Percentiles rank a stretch among this genome's conserved stretches.
Evolutionary conservation across 37 sponge, comb jelly and placozoan species (phyloP).

Genomic region (Aphrocallistes beatrix): DNA sequence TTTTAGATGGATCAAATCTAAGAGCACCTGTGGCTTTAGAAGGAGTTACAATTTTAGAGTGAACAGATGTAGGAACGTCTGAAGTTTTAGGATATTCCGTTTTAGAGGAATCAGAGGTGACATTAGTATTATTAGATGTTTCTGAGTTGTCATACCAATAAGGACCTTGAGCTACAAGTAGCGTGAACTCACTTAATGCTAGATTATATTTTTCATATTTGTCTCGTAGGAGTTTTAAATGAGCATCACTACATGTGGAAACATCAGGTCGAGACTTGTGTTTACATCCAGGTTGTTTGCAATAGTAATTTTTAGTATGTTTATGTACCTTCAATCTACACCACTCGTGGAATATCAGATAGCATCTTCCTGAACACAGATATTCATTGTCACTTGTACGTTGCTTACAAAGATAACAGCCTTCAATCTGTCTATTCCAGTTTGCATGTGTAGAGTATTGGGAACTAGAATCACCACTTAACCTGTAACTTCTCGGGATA

Average conservation of each 20-base stretch:
- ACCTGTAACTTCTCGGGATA: conserved; percentile 1
- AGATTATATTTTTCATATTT: no score
- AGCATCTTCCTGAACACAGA: not conserved
- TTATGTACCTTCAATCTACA: not conserved
- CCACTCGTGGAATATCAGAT: conserved; percentile 10
- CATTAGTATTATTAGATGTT: no score
- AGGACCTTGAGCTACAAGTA: no score
- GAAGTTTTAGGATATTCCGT: no score
- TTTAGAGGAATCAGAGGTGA: no score
- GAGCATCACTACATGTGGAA: not conserved
- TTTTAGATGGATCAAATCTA: no score
- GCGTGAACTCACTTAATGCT: no score
- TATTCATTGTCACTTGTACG: not conserved
- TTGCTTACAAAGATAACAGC: not conserved
- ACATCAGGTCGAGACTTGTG: not conserved
- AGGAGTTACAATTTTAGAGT: no score
- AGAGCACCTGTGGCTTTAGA: no score
- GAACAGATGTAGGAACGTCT: no score
- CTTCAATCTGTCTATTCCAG: not conserved
- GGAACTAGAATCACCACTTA: not conserved
- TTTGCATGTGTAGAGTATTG: not conserved
- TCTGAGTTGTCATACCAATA: no score
- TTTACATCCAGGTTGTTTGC: not conserved
- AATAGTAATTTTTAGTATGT: not conserved
- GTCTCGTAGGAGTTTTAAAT: no score